These are phyloP conservation scores for Premnoplex brunnescens DNA, from an alignment of 2,797 vertebrate species.

Conservation along the genomic window DNA sequence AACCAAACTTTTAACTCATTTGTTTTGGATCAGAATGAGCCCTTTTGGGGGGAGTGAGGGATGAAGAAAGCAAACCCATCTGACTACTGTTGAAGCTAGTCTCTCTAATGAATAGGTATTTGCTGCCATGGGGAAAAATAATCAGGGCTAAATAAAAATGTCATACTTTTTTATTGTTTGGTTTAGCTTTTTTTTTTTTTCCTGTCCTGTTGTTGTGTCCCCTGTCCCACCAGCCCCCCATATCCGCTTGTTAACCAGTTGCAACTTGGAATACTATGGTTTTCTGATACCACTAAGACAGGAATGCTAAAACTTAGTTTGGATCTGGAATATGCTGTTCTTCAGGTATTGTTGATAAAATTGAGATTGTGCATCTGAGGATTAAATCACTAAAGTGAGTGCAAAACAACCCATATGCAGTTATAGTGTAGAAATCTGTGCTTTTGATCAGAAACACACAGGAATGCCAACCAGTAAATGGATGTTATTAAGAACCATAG, in stretches of 20 bases:
- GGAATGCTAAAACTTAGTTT: not conserved
- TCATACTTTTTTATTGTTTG: not conserved
- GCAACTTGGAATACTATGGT: not conserved
- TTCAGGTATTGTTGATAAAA: not conserved
- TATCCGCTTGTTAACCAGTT: not conserved
- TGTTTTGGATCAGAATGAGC: not conserved
- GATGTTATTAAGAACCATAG: not conserved
- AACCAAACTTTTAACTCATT: not conserved
- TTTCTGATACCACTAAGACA: not conserved
- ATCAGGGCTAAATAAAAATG: not conserved
- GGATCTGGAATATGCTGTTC: not conserved
- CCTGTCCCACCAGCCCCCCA: no score
- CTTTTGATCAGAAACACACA: not conserved
- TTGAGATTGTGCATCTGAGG: not conserved
- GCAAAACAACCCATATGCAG: not conserved
- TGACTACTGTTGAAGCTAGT: not conserved
- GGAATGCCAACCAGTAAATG: not conserved
- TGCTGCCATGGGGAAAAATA: not conserved
- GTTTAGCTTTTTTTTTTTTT: not conserved
- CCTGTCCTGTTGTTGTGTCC: not conserved
- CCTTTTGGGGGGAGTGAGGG: rapidly evolving
- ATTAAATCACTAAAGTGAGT: not conserved
- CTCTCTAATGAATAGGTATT: not conserved
- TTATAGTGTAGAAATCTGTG: not conserved
- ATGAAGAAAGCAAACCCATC: not conserved